Base-by-base conservation (phyloP, 2,113 vertebrate genomes). In the Passerina amoena region DNA sequence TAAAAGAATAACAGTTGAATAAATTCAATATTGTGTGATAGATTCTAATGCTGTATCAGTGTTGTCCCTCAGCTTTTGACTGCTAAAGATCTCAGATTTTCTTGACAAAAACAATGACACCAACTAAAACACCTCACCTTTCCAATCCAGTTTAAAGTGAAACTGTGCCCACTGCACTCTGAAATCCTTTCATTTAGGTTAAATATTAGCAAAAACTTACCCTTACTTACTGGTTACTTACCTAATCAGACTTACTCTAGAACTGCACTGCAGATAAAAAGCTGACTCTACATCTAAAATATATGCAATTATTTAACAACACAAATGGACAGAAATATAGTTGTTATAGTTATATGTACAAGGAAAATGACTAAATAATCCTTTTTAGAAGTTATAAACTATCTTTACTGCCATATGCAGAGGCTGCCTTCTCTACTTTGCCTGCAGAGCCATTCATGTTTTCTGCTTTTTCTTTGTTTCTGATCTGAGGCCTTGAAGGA, bases 1-100 rank as follows among this genome's bases (percentile, higher is more conserved):
- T 96, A 76, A 92, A 89, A 95, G 51, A 57, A 68, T 76, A 97
- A 88, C 44, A 82, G 53, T 50, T 95, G 88, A 93, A 86, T 65
- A 60, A 94, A 83, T 70, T 86, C 89, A 45, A 56, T 70, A 90
- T 17, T 47, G 27, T 45, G 47, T 37, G 42, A 60, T 65, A 90
- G 78, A 71, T 80, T 91, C 85, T 66, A 86, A 95, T 63, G 17
- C 31, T 69, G 0, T 77, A 81, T 60, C 82, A 83, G 18, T 83
- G n/a, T 14, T 54, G 83, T 83, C 37, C 50, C 45, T 54, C 64
- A 81, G 69, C 59, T 87, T 92, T 90, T 12, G 53, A 40, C 75
- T 87, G 71, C 31, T 65, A 95, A 86, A 95, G 19, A 79, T 76
- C 68, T 70, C 69, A 50, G 68, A 76, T 38, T 76, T 53, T 84